phyloP scores from a whole-genome alignment of 2,797 vertebrate species.

The Melanotaenia maccullochi region DNA sequence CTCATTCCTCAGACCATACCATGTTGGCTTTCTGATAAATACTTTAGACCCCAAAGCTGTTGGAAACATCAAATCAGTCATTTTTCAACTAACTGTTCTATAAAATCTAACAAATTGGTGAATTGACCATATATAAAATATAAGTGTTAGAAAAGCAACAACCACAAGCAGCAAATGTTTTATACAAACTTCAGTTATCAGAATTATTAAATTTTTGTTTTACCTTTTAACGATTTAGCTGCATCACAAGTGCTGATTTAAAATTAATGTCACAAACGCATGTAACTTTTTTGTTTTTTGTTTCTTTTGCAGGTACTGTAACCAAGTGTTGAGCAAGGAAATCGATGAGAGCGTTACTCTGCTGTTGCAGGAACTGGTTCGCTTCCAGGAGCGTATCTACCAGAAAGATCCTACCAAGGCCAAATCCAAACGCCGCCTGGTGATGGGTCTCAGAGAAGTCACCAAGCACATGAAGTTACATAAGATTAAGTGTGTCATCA shows the following conservation, averaged over 20 bases:
- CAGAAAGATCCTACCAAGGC: constrained; percentile 96
- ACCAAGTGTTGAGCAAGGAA: constrained; percentile 98
- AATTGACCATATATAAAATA: too few relatives aligned
- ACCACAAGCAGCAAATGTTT: neutral
- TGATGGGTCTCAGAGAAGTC: constrained; percentile 98
- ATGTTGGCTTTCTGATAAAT: constrained; percentile 16
- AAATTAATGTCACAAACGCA: neutral
- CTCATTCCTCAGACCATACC: constrained; percentile 53
- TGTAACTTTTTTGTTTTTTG: neutral
- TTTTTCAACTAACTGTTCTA: too few relatives aligned
- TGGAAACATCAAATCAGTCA: neutral
- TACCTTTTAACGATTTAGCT: neutral
- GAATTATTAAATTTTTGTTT: neutral
- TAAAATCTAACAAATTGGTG: too few relatives aligned
- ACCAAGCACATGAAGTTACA: constrained; percentile 98
- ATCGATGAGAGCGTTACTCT: constrained; percentile 97
- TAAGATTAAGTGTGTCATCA: constrained; percentile 98
- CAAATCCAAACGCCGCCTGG: constrained; percentile 94
- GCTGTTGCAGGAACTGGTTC: constrained; percentile 95
- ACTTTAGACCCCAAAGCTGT: neutral
- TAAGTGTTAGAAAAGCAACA: neutral
- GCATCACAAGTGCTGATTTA: neutral
- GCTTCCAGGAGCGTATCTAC: constrained; percentile 96
- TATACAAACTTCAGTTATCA: neutral
- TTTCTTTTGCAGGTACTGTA: constrained; percentile 90